Conservation (phyloP, 2,113 vertebrate species). For the Anthoscopus minutus region DNA sequence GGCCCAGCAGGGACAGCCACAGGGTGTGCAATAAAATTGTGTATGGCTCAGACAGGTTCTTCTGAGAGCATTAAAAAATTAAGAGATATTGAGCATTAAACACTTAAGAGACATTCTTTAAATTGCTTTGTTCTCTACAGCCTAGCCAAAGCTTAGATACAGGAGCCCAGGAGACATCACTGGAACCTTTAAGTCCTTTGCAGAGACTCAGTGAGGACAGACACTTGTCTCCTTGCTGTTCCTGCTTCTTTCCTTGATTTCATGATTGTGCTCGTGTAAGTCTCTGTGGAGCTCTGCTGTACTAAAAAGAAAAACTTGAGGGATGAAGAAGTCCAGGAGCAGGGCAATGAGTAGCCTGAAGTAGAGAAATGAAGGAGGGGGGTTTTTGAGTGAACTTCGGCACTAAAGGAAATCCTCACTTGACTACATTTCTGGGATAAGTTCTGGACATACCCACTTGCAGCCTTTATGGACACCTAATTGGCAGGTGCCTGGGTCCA, state of each 20-base stretch:
- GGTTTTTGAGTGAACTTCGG: not conserved
- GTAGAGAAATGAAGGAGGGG: not conserved
- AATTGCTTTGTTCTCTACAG: not conserved
- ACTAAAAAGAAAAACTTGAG: not conserved
- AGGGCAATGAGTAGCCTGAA: not conserved
- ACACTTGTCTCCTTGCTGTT: not conserved
- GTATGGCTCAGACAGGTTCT: not conserved
- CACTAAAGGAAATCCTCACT: not conserved
- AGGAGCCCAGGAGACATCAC: not conserved
- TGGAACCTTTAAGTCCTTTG: not conserved
- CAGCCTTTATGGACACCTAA: not conserved
- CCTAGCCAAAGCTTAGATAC: not conserved
- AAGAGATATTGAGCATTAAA: not conserved
- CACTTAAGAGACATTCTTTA: not conserved
- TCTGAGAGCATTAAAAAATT: not conserved
- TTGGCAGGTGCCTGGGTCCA: not conserved
- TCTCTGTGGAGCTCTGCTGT: not conserved
- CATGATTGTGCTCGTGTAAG: not conserved
- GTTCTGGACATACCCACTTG: not conserved
- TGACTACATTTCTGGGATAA: not conserved
- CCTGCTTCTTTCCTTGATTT: not conserved
- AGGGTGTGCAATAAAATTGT: not conserved
- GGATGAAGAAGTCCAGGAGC: not conserved
- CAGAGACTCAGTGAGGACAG: not conserved
- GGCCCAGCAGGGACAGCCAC: rapidly evolving